A percentile compares a stretch with the other conserved stretches of the same genome.
Evolutionary conservation across 2,113 vertebrate species (phyloP).

Genomic region (Danio rerio): DNA sequence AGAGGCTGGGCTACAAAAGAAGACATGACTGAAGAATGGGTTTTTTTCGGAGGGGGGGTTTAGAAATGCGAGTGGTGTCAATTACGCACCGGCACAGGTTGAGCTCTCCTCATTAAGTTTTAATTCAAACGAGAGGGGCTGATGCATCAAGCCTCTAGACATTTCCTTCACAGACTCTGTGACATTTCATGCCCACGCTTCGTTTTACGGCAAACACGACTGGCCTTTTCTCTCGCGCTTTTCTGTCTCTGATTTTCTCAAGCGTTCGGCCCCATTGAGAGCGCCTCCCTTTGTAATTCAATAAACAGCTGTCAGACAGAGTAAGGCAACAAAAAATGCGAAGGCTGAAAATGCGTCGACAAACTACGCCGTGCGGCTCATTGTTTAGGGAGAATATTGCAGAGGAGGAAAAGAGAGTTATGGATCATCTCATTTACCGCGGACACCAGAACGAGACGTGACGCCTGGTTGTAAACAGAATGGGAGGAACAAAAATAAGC

Average conservation of each 20-base stretch:
- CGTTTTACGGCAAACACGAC: constrained; percentile 20
- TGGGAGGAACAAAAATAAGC: neutral
- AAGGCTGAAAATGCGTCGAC: constrained; percentile 33
- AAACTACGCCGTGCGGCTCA: neutral
- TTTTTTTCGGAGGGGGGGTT: constrained; percentile 11
- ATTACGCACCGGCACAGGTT: constrained; percentile 46
- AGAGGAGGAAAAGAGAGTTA: neutral
- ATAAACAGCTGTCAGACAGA: constrained; percentile 45
- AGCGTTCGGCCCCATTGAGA: constrained; percentile 1
- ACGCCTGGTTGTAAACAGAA: neutral
- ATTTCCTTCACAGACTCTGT: constrained; percentile 25
- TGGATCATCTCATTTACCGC: constrained; percentile 19
- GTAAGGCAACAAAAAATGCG: constrained; percentile 20
- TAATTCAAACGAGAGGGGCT: constrained; percentile 44
- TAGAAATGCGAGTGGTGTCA: constrained; percentile 42
- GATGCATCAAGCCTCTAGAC: constrained; percentile 21
- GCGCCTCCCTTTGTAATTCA: constrained; percentile 38
- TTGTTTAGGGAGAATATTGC: constrained; percentile 37
- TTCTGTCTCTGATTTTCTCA: constrained; percentile 33
- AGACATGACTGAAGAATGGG: neutral
- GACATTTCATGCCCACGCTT: constrained; percentile 41
- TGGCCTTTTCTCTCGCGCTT: constrained; percentile 36
- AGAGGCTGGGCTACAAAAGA: neutral
- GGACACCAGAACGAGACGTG: neutral
- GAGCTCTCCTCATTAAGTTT: constrained; percentile 46